Evolutionary conservation across 1,140 invertebrate genomes (phyloP).

Genomic region (Pantala flavescens): DNA sequence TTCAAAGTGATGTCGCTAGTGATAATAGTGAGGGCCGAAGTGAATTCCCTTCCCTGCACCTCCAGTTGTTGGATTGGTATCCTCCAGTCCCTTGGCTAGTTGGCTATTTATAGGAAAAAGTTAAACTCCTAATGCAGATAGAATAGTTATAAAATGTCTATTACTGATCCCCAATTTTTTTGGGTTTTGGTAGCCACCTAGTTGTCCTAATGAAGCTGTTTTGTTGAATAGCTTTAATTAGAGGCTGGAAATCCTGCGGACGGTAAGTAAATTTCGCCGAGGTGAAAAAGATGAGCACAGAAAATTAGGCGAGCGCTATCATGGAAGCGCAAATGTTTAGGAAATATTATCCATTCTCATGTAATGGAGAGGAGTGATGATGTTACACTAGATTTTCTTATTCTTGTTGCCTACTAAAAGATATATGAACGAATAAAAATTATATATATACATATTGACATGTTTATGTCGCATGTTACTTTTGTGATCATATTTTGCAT

Average conservation of each 20-base stretch:
- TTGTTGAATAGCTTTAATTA: slow-evolving; percentile 8
- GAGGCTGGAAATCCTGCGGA: not conserved
- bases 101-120: slow-evolving; percentile 2
- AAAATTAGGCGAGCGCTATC: slow-evolving; percentile 5
- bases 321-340: not conserved
- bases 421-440: slow-evolving; percentile 8
- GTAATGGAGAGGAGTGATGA: slow-evolving; percentile 5
- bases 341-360: not conserved
- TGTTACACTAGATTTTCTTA: slow-evolving; percentile 10
- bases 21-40: not conserved
- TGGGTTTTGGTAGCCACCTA: slow-evolving; percentile 7
- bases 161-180: not conserved
- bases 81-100: not conserved
- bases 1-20: not conserved
- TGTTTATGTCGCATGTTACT: slow-evolving; percentile 9
- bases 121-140: not conserved
- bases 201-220: slow-evolving; percentile 3
- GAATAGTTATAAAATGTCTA: not conserved
- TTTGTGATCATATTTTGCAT: slow-evolving; percentile 8
- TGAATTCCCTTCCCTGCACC: not conserved
- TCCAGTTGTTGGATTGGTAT: not conserved
- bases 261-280: slow-evolving; percentile 3
- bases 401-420: slow-evolving; percentile 2
- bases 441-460: slow-evolving; percentile 8
- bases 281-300: slow-evolving; percentile 5